phyloP scores from a whole-genome alignment of 2,888 invertebrate species.

The Cephonodes hylas region DNA sequence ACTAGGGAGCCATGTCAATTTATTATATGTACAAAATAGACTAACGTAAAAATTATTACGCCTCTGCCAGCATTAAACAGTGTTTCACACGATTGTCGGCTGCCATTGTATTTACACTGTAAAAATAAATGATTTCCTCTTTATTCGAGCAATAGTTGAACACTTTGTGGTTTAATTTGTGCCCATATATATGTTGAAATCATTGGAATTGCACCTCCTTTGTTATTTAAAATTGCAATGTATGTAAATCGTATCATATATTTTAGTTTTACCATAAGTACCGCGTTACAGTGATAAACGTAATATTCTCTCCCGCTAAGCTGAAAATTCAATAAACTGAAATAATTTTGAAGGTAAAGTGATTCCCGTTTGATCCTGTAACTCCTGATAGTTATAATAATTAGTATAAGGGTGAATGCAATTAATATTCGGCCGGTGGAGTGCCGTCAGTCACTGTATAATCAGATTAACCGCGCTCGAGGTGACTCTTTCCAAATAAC shows the following conservation, averaged over 20 bases:
- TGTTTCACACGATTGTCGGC: neutral
- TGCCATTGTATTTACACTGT: neutral
- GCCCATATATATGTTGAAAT: slow-evolving; percentile 25
- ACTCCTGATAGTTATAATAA: slow-evolving; percentile 49
- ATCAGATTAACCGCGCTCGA: slow-evolving; percentile 58
- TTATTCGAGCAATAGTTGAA: neutral
- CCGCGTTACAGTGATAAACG: slow-evolving; percentile 53
- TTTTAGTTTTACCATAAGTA: neutral
- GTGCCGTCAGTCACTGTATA: slow-evolving; percentile 53
- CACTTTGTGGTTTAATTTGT: slow-evolving; percentile 22
- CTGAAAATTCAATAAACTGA: neutral
- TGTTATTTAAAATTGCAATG: slow-evolving; percentile 19
- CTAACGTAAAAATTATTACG: neutral
- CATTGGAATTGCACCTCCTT: slow-evolving; percentile 21
- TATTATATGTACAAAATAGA: neutral
- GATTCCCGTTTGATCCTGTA: slow-evolving; percentile 44
- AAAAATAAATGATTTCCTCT: neutral
- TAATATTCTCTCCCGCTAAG: neutral
- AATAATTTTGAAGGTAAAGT: slow-evolving; percentile 25
- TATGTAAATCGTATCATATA: neutral
- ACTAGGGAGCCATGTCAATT: neutral
- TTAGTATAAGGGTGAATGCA: slow-evolving; percentile 47
- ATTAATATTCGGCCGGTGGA: slow-evolving; percentile 60
- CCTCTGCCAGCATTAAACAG: neutral
- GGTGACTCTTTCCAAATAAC: slow-evolving; percentile 47